These are phyloP conservation scores for Amblyopsis rosae DNA, from an alignment of 2,113 vertebrate species.

Conservation along the genomic window DNA sequence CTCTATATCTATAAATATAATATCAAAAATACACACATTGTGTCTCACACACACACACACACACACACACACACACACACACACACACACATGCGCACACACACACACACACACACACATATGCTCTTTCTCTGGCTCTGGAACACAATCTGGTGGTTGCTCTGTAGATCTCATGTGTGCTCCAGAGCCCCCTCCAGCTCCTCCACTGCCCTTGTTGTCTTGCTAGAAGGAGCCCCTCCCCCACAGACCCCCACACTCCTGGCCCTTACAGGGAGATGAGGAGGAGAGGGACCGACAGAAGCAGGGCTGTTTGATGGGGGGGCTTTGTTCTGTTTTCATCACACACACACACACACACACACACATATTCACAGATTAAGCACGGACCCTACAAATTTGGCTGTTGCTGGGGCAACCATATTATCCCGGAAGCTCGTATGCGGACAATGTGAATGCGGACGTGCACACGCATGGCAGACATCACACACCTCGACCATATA, in stretches of 20 bases:
- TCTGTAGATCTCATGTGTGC: too few relatives aligned
- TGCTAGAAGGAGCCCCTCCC: conserved; percentile 32
- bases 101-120: conserved; percentile 32
- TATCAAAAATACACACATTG: too few relatives aligned
- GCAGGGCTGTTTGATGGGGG: conserved; percentile 28
- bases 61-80: neutral
- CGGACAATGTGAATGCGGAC: too few relatives aligned
- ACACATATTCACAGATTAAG: conserved; percentile 27
- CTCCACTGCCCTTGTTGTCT: neutral
- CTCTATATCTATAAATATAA: too few relatives aligned
- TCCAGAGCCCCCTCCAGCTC: neutral
- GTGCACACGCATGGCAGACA: too few relatives aligned
- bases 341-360: neutral
- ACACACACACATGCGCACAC: neutral
- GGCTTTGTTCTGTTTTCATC: conserved; percentile 1
- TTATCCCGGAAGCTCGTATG: conserved; percentile 11
- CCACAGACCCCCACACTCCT: neutral
- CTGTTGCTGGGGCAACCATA: conserved; percentile 67
- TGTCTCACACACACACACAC: too few relatives aligned
- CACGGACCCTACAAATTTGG: conserved; percentile 25
- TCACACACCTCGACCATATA: neutral
- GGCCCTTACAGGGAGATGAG: neutral
- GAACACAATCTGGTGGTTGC: neutral
- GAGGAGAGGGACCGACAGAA: conserved; percentile 7
- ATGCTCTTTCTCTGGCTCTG: conserved; percentile 9